Evolutionary conservation across 2,797 vertebrate species (phyloP).

Genomic region (Aphelocoma californica): DNA sequence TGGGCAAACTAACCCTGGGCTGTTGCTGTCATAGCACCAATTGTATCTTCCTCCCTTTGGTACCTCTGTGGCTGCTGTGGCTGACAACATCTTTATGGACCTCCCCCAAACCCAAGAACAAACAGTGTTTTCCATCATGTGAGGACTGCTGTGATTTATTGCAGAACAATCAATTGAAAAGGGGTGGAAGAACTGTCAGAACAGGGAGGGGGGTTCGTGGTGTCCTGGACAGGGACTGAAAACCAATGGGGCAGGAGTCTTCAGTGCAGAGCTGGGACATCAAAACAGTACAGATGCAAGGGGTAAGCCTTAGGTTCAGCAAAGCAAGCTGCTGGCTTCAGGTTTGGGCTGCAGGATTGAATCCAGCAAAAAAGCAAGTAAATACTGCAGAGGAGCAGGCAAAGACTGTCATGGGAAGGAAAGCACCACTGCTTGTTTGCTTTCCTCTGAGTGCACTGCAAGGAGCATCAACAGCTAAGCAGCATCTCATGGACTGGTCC

Average conservation of each 20-base stretch:
- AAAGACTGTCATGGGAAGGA: background rate
- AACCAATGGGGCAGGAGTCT: background rate
- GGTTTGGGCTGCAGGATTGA: background rate
- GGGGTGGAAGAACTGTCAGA: background rate
- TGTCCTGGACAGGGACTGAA: background rate
- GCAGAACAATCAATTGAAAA: background rate
- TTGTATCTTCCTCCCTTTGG: background rate
- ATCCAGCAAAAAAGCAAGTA: background rate
- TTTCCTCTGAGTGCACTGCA: background rate
- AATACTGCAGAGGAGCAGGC: background rate
- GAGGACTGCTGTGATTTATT: background rate
- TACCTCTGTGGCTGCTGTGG: background rate
- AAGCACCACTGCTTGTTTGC: background rate
- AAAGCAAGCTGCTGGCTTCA: background rate
- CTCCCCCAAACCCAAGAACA: background rate
- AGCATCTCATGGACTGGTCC: background rate
- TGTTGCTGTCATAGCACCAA: background rate
- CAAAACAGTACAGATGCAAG: background rate
- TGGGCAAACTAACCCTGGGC: background rate
- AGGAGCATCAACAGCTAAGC: background rate
- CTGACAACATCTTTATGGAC: background rate
- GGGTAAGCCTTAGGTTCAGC: background rate
- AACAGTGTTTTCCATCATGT: background rate
- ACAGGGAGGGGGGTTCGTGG: rapidly evolving
- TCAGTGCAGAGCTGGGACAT: background rate